These are phyloP conservation scores for Amphipyra berbera DNA, from an alignment of 2,888 invertebrate species.

Conservation along the genomic window DNA sequence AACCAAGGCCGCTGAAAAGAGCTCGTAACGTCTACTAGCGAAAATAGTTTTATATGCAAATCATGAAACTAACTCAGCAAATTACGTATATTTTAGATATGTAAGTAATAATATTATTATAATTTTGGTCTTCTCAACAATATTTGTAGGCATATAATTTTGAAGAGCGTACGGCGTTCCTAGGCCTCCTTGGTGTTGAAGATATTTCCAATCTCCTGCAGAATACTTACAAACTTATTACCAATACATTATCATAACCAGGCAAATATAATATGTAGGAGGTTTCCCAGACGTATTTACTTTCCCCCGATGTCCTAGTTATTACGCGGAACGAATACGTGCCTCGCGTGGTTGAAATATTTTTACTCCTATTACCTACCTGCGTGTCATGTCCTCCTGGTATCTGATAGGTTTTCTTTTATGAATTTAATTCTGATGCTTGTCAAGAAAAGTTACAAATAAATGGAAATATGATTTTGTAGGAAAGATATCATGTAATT, in stretches of 20 bases:
- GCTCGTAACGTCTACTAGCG: too few relatives aligned
- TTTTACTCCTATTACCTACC: slow-evolving; percentile 53
- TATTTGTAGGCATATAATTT: slow-evolving; percentile 4
- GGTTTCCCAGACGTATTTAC: slow-evolving; percentile 51
- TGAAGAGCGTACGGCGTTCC: background rate
- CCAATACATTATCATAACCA: slow-evolving; percentile 49
- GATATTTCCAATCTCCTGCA: slow-evolving; percentile 33
- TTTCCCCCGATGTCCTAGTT: slow-evolving; percentile 61
- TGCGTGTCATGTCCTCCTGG: slow-evolving; percentile 36
- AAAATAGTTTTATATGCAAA: too few relatives aligned
- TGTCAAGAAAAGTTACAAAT: slow-evolving; percentile 39
- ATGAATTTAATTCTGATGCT: slow-evolving; percentile 54
- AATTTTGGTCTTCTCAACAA: background rate
- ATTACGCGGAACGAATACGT: slow-evolving; percentile 62
- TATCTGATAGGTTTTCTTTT: slow-evolving; percentile 40
- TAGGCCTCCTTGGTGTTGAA: slow-evolving; percentile 5
- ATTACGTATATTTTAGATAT: too few relatives aligned
- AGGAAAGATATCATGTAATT: slow-evolving; percentile 1
- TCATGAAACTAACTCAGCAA: too few relatives aligned
- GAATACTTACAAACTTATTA: slow-evolving; percentile 50
- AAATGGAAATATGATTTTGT: slow-evolving; percentile 30
- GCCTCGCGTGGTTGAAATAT: slow-evolving; percentile 56
- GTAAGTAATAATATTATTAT: too few relatives aligned
- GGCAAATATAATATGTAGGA: slow-evolving; percentile 45
- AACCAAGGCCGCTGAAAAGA: too few relatives aligned